A percentile compares a stretch with the other conserved stretches of the same genome.
Evolutionary conservation across 2,888 invertebrate species (phyloP).

Genomic region (Bombylius discolor): DNA sequence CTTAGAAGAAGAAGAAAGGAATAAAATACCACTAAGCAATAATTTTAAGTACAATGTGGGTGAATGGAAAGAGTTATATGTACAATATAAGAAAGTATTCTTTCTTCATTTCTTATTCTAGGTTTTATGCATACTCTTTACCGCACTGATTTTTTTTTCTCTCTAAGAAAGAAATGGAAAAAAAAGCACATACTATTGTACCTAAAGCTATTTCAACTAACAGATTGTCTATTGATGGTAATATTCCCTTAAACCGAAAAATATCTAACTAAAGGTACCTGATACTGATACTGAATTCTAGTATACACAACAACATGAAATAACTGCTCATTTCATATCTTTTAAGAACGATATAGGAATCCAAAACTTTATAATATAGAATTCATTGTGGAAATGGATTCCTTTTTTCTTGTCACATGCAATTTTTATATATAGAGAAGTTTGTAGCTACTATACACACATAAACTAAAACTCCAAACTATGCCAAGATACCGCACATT

Average conservation of each 20-base stretch:
- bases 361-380: not conserved
- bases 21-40: not conserved
- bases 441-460: too few species aligned
- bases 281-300: not conserved
- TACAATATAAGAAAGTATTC: too few species aligned
- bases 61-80: not conserved
- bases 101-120: not conserved
- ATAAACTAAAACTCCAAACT: not conserved
- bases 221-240: conserved; percentile 8
- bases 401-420: not conserved
- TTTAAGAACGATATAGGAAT: too few species aligned
- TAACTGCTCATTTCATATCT: too few species aligned
- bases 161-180: too few species aligned
- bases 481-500: not conserved
- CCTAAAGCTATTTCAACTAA: not conserved
- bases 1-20: not conserved
- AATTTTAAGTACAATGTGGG: not conserved
- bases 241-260: conserved; percentile 2
- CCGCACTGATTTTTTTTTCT: not conserved
- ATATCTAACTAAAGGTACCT: not conserved
- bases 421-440: not conserved
- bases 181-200: not conserved
- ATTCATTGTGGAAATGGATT: not conserved
- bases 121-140: not conserved
- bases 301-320: not conserved